Evolutionary conservation across 2,113 vertebrate species (phyloP).

Genomic region (Grammomys surdaster): DNA sequence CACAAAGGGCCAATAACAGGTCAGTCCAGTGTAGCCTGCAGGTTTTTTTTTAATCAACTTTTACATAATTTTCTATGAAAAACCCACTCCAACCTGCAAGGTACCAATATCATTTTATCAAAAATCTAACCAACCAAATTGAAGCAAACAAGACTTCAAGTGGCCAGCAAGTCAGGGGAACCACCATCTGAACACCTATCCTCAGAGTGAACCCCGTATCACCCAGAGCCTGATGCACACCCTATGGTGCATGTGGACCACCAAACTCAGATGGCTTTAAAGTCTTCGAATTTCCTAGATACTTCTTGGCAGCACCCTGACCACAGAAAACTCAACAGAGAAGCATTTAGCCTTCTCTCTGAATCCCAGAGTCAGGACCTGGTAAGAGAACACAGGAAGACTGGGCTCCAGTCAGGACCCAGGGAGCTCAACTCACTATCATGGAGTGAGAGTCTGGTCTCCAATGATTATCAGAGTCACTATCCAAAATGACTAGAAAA

Average conservation of each 20-base stretch:
- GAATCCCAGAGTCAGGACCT: background rate
- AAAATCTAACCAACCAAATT: background rate
- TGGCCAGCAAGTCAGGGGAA: too few species aligned
- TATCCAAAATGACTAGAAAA: background rate
- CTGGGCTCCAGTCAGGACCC: background rate
- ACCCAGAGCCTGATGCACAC: background rate
- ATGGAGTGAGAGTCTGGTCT: background rate
- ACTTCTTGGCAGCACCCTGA: background rate
- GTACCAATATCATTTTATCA: background rate
- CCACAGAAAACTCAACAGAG: too few species aligned
- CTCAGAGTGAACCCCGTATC: rapidly evolving
- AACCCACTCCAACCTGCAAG: background rate
- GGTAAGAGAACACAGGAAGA: background rate
- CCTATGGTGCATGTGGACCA: too few species aligned
- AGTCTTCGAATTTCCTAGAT: background rate
- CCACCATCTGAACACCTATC: background rate
- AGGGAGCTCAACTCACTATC: background rate
- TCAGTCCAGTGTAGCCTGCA: background rate
- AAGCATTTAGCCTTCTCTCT: background rate
- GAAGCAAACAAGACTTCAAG: background rate
- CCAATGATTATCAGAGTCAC: background rate
- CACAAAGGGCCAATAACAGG: background rate
- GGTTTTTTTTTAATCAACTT: background rate
- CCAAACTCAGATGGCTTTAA: background rate
- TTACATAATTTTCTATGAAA: background rate